Conservation (phyloP, 2,113 vertebrate genomes). For the Oceanodroma tethys region DNA sequence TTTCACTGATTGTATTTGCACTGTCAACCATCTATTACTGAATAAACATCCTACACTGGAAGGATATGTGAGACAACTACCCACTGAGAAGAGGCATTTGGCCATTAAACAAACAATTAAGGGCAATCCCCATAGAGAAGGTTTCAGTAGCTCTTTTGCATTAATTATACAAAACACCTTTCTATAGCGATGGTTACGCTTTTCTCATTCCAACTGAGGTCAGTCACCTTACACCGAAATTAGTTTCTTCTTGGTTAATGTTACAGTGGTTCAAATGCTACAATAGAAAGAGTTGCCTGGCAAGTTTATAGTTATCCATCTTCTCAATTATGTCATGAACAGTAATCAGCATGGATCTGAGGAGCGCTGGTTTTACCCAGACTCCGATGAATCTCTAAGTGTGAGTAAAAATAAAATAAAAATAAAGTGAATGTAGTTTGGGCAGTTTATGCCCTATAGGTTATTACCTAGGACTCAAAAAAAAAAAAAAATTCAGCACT, state of each 20-base stretch:
- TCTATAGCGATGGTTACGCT: not conserved
- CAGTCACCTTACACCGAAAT: not conserved
- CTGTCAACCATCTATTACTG: not conserved
- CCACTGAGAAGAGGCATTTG: not conserved
- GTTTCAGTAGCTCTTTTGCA: not conserved
- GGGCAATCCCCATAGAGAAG: not conserved
- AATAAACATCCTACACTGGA: not conserved
- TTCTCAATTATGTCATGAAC: not conserved
- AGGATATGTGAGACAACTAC: not conserved
- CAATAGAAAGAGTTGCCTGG: not conserved
- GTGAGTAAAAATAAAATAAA: not conserved
- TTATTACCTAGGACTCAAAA: not conserved
- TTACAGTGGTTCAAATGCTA: not conserved
- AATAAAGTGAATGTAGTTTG: accelerated
- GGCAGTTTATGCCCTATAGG: not conserved
- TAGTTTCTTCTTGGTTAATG: not conserved
- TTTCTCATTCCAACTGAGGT: not conserved
- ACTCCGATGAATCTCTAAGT: not conserved
- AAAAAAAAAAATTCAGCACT: not conserved
- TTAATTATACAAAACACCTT: not conserved
- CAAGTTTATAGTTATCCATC: not conserved
- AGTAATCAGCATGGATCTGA: not conserved
- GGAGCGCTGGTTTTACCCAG: not conserved
- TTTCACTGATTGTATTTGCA: not conserved
- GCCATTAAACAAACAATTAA: not conserved